A percentile compares a stretch with the other conserved stretches of the same genome.
These are phyloP conservation scores for Borostomias antarcticus DNA, from an alignment of 2,797 vertebrate species.

Conservation along the genomic window DNA sequence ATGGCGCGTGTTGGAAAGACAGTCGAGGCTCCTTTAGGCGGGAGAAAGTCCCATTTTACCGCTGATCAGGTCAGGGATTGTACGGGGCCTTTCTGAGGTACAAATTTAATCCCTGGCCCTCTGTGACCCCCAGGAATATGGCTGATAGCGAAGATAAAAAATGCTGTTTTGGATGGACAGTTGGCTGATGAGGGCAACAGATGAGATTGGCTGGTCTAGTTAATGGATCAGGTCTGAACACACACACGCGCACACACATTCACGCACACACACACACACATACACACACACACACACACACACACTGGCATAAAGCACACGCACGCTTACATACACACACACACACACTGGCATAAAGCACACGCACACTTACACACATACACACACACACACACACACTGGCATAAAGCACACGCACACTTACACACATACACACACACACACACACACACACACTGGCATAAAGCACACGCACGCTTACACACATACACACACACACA, in stretches of 20 bases:
- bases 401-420: too few species aligned
- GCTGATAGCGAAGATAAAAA: constrained; percentile 59
- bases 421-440: constrained; percentile 4
- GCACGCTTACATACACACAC: not conserved
- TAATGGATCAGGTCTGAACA: constrained; percentile 60
- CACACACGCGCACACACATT: constrained; percentile 9
- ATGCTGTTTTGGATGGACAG: constrained; percentile 48
- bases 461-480: constrained; percentile 28
- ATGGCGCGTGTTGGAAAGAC: constrained; percentile 47
- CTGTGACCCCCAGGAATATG: constrained; percentile 65
- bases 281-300: constrained; percentile 3
- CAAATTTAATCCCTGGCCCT: constrained; percentile 76
- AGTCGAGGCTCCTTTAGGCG: constrained; percentile 52
- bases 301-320: too few species aligned
- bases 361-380: constrained; percentile 18
- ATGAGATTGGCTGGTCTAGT: constrained; percentile 59
- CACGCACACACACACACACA: constrained; percentile 3
- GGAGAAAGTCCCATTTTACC: constrained; percentile 55
- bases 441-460: constrained; percentile 1
- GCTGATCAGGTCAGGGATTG: constrained; percentile 61
- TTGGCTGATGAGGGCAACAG: constrained; percentile 40
- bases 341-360: constrained; percentile 1
- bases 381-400: not conserved
- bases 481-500: not conserved
- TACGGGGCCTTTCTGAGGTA: constrained; percentile 58